Evolutionary conservation across 2,113 vertebrate species (phyloP).

Genomic region (Gavialis gangeticus): DNA sequence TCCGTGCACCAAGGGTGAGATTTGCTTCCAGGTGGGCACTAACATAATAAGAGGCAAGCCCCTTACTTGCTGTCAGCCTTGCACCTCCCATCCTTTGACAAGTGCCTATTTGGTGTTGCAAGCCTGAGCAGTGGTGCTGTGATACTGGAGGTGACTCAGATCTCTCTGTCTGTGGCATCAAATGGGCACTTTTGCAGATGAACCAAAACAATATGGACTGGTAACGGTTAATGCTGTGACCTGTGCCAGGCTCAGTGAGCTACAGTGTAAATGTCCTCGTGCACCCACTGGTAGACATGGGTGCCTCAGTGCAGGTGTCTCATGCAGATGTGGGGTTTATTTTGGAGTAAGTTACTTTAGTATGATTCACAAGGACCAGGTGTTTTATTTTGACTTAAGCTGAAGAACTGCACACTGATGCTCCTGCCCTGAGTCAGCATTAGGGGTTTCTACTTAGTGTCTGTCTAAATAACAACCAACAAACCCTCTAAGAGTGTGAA

Average conservation of each 20-base stretch:
- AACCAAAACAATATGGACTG: background rate
- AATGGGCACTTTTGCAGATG: too few species aligned
- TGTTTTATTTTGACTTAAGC: background rate
- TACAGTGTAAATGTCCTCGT: too few species aligned
- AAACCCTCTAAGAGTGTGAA: background rate
- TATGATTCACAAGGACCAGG: background rate
- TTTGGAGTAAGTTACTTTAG: background rate
- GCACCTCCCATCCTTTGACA: too few species aligned
- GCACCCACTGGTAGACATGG: too few species aligned
- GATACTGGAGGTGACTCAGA: too few species aligned
- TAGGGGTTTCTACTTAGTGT: background rate
- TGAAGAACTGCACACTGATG: background rate
- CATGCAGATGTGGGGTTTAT: background rate
- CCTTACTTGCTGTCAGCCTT: too few species aligned
- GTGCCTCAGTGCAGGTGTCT: background rate
- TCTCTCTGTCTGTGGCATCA: too few species aligned
- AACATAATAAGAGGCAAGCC: background rate
- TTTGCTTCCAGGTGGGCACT: background rate
- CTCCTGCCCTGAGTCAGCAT: background rate
- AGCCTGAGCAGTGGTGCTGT: too few species aligned
- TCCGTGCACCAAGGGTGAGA: rapidly evolving
- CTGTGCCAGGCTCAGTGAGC: too few species aligned
- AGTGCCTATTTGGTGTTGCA: too few species aligned
- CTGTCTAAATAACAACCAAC: background rate
- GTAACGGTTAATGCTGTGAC: background rate